Evolutionary conservation across 2,888 invertebrate species (phyloP).

Genomic region (Hoplodrina blanda): DNA sequence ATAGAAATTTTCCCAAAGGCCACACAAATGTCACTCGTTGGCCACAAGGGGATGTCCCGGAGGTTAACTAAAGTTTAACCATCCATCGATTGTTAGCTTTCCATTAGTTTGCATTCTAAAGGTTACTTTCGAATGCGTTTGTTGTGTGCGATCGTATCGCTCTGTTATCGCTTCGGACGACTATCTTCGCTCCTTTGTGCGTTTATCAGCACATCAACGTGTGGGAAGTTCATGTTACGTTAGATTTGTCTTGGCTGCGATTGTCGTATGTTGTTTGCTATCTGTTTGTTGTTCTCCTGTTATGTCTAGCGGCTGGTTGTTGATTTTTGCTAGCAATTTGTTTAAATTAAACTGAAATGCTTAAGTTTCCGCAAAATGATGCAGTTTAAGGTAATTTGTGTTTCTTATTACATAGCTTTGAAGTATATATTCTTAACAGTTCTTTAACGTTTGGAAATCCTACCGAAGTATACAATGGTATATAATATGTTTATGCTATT

Average conservation of each 20-base stretch:
- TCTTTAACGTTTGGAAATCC: background rate
- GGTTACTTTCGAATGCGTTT: conserved; percentile 82
- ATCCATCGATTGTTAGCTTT: conserved; percentile 73
- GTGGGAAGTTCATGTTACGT: conserved; percentile 72
- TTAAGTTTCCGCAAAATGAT: background rate
- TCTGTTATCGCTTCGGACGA: conserved; percentile 74
- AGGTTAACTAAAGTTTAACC: conserved; percentile 69
- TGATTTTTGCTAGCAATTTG: background rate
- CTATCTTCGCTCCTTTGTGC: conserved; percentile 80
- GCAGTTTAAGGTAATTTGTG: background rate
- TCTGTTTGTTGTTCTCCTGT: conserved; percentile 17
- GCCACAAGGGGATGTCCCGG: conserved; percentile 59
- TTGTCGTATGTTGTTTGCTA: conserved; percentile 27
- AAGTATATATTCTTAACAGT: background rate
- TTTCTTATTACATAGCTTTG: background rate
- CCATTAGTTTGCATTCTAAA: conserved; percentile 80
- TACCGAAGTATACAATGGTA: background rate
- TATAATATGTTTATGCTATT: conserved; percentile 9
- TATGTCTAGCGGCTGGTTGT: background rate
- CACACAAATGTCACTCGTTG: conserved; percentile 57
- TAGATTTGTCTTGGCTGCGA: conserved; percentile 53
- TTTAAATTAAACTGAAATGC: background rate
- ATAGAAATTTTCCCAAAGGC: conserved; percentile 61
- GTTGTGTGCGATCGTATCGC: conserved; percentile 75
- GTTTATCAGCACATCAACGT: conserved; percentile 73